These are phyloP conservation scores for Lepidocyrtinus sp. DNA, from an alignment of 2,888 invertebrate species.

Conservation along the genomic window DNA sequence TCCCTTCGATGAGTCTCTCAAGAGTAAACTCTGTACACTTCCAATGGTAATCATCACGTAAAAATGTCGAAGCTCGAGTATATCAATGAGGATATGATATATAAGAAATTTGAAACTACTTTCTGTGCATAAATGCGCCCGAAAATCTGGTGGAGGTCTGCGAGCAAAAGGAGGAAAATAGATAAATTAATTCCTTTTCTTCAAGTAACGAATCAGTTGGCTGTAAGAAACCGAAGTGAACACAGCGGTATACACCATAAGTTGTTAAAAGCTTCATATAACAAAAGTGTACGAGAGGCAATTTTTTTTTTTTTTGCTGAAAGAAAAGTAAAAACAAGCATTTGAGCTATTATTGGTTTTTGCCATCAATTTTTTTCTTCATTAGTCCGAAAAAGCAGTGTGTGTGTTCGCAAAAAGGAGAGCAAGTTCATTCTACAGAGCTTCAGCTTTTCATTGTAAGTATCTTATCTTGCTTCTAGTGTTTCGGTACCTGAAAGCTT, in stretches of 20 bases:
- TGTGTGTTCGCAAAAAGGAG: background rate
- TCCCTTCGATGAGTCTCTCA: background rate
- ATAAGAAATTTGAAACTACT: background rate
- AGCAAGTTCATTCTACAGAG: background rate
- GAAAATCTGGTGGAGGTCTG: background rate
- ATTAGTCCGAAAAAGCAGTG: background rate
- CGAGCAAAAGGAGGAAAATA: background rate
- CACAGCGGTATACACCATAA: background rate
- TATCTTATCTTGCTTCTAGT: too few species aligned
- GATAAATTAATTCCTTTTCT: constrained; percentile 5
- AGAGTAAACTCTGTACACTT: background rate
- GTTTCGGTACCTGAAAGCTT: too few species aligned
- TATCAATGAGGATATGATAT: background rate
- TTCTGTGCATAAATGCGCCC: background rate
- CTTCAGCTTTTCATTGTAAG: background rate
- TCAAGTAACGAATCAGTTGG: constrained; percentile 23
- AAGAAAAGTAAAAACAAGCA: background rate
- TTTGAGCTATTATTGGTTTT: background rate
- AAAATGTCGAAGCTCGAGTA: background rate
- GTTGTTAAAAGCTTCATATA: background rate
- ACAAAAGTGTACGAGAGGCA: constrained; percentile 15
- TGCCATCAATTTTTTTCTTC: background rate
- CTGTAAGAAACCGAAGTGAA: background rate
- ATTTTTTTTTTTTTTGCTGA: too few species aligned
- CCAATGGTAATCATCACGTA: constrained; percentile 1